phyloP scores from a whole-genome alignment of 2,113 vertebrate species.

The Colinus virginianus region DNA sequence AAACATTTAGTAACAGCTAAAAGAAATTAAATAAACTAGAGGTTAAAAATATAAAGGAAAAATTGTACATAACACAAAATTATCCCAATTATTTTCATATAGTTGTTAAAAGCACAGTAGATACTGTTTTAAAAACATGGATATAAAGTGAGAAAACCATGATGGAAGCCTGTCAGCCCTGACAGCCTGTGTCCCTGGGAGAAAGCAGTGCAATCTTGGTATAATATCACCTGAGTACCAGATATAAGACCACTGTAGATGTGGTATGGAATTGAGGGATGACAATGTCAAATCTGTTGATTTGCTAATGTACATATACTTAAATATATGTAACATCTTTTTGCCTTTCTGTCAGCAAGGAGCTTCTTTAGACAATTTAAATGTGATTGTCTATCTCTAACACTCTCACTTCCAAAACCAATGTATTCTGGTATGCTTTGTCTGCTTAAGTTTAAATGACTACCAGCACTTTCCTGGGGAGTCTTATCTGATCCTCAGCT shows the following conservation, averaged over 20 bases:
- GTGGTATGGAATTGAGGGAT: neutral
- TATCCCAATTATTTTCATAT: neutral
- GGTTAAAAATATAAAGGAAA: neutral
- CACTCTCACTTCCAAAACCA: neutral
- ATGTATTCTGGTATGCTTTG: neutral
- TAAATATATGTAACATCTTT: neutral
- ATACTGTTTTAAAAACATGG: neutral
- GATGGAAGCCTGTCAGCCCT: neutral
- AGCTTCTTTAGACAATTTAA: neutral
- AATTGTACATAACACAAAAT: neutral
- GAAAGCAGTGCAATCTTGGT: neutral
- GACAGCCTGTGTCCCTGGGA: neutral
- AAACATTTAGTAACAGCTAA: neutral
- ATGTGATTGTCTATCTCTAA: neutral
- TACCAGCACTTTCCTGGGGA: neutral
- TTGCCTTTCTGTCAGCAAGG: neutral
- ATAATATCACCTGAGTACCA: neutral
- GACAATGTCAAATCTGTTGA: neutral
- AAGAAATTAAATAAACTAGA: neutral
- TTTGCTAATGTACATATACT: neutral
- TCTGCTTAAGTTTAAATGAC: neutral
- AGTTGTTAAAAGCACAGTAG: neutral
- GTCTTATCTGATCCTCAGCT: neutral
- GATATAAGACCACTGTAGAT: neutral
- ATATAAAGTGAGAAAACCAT: neutral